phyloP scores from a whole-genome alignment of 2,113 vertebrate species.

The Epinephelus fuscoguttatus region DNA sequence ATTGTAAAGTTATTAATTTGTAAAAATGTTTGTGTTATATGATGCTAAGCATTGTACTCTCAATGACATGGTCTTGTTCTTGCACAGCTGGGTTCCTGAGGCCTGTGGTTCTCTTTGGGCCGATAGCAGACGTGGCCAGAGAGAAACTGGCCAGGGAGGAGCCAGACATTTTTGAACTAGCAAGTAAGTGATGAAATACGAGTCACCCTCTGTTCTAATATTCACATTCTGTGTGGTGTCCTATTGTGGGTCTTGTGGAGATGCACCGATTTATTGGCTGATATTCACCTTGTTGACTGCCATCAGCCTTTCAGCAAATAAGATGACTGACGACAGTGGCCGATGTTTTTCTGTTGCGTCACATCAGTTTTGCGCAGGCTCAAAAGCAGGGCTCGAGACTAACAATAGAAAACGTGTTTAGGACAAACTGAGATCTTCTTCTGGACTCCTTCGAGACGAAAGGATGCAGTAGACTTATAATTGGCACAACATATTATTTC shows the following conservation, averaged over 20 bases:
- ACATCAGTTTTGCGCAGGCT: too few relatives aligned
- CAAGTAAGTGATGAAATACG: conserved; percentile 88
- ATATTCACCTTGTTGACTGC: too few relatives aligned
- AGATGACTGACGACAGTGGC: too few relatives aligned
- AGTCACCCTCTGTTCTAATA: background rate
- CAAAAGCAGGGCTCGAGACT: too few relatives aligned
- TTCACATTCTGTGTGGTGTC: conserved; percentile 1
- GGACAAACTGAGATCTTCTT: too few relatives aligned
- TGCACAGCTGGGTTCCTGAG: conserved; percentile 95
- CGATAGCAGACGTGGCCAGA: conserved; percentile 95
- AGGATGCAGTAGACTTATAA: too few relatives aligned
- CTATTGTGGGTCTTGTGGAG: background rate
- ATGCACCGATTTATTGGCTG: too few relatives aligned
- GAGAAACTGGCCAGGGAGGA: conserved; percentile 96
- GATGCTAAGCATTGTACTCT: background rate
- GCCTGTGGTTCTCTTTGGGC: conserved; percentile 97
- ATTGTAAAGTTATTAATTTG: background rate
- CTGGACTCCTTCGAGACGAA: too few relatives aligned
- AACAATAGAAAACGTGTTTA: too few relatives aligned
- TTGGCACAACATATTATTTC: too few relatives aligned
- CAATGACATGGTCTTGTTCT: conserved; percentile 25
- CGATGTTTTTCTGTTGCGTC: too few relatives aligned
- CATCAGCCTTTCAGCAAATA: too few relatives aligned
- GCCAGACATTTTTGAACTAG: conserved; percentile 95
- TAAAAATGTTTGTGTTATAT: background rate